Percentiles rank a stretch among this genome's conserved stretches.
phyloP scores from a whole-genome alignment of 2,113 vertebrate species.

The Mohoua ochrocephala region DNA sequence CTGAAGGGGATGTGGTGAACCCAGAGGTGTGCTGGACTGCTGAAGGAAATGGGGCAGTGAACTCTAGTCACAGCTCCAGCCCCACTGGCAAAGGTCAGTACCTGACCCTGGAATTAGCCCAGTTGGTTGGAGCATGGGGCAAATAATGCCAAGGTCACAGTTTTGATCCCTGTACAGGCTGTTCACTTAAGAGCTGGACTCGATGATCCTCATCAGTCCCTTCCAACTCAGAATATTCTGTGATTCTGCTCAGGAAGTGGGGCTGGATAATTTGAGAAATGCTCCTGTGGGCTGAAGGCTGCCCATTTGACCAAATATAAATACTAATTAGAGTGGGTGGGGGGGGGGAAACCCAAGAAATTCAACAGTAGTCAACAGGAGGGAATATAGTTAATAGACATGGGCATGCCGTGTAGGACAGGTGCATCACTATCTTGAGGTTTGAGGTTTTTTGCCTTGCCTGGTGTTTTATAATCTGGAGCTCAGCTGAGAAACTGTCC shows the following conservation, averaged over 20 bases:
- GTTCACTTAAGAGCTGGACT: neutral
- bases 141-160: neutral
- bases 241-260: neutral
- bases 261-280: neutral
- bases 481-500: neutral
- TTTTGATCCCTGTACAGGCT: neutral
- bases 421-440: neutral
- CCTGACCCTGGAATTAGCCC: neutral
- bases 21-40: neutral
- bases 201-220: neutral
- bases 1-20: neutral
- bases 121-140: neutral
- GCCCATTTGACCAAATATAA: neutral
- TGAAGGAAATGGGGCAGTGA: neutral
- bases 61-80: neutral
- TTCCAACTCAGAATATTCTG: neutral
- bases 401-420: accelerated
- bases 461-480: neutral
- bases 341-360: accelerated
- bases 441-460: neutral
- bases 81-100: neutral
- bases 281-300: neutral
- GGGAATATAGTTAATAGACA: neutral
- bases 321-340: neutral
- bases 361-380: neutral